Base-by-base conservation (phyloP, 2,113 vertebrate genomes). In the Podocnemis expansa region DNA sequence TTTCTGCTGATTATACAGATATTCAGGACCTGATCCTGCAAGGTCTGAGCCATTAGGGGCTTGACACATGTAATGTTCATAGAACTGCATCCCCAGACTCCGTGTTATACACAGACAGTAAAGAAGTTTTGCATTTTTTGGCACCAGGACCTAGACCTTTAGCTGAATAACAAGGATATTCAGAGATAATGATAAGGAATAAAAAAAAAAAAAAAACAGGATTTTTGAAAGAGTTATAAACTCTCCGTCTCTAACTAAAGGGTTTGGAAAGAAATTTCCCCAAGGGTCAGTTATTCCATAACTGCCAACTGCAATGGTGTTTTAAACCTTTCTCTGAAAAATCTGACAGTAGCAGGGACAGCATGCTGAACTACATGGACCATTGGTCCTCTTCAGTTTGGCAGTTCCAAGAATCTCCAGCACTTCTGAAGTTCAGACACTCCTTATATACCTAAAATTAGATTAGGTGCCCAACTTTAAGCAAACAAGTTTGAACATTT, bases 81-180 rank as follows among this genome's bases (percentile, higher is more conserved):
- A 11, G 24, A 14, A 89, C 5, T 13, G 25, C 24, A 43, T 13
- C 13, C 4, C 16, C 16, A 12, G 27, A 47, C 21, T 0, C 55
- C 2, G 0, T 2, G 10, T 49, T 56, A 41, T 13, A 78, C 89
- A 5, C 2, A 63, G 55, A n/a, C 6, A 0, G 0, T 24, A 10
- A 89, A 60, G 24, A 84, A 41, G 1, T 0, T 27, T 2, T 29
- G n/a, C 0, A 0, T 13, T 17, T 78, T 58, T 82, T 90, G 84
- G 16, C 63, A 56, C 29, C 0, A 0, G 73, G 67, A 54, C 51
- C 25, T 47, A 0, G 11, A 10, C 7, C 0, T 80, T 86, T 85
- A 19, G 45, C 27, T n/a, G 43, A 10, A 21, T 29, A 63, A 92
- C 81, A 38, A 25, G 9, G 10, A 12, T 2, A 0, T 52, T 80